Evolutionary conservation across 2,797 vertebrate genomes (phyloP), one percentile per base, ranked within the genome.

Genomic region (Anisognathus igniventris): DNA sequence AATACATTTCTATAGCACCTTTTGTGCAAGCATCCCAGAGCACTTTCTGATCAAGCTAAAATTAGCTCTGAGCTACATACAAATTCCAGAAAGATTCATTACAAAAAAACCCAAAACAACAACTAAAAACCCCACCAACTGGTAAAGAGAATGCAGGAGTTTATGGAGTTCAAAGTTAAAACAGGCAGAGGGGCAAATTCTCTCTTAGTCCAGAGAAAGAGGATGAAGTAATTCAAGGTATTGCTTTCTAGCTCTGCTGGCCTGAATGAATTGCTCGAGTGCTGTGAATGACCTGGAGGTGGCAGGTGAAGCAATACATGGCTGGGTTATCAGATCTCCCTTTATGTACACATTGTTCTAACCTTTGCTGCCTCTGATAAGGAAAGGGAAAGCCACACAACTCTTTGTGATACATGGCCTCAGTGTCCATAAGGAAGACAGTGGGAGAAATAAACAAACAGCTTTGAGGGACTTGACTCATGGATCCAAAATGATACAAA

Each of bases 31-130:
- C 27, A 70, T 84, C 75, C 75, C 35, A 83, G 58, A 81, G 31
- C 47, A 60, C 58, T 86, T 96, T 92, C 58, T 67, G 72, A 86
- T 91, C 61, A 83, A 86, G 47, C 30, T 81, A 86, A 88, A 93
- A 88, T 73, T 90, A 88, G 40, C 50, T 68, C 61, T 86, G 75
- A 90, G 83, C 57, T 78, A 30, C 37, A 53, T 45, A 58, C 7
- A 76, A 85, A 92, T 89, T 88, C 67, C 37, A 82, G 64, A 94
- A 79, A 85, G 18, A 82, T 64, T 81, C 0, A 8, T 79, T 92
- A 4, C 9, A 45, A 58, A 33, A 37, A 27, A 27, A 1, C 0
- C 3, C 14, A n/a, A 48, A 74, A 35, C 7, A 39, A 48, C 22
- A 30, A 4, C 51, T 31, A 22, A 61, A 61, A 10, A 0, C 2